Conservation (phyloP, 2,113 vertebrate species). For the Candoia aspera region DNA sequence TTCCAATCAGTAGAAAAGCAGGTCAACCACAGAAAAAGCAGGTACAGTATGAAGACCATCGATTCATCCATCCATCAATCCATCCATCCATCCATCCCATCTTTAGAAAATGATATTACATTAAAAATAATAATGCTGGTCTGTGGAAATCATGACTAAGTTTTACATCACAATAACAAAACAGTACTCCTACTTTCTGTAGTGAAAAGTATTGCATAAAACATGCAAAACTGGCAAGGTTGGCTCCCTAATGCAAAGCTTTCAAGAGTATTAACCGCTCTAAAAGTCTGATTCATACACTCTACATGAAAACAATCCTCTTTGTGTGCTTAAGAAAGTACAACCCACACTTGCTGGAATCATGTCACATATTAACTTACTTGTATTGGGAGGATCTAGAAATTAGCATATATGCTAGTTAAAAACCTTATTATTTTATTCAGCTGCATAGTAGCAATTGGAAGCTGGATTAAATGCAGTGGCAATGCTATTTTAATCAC, state of each 20-base stretch:
- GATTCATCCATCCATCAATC: not conserved
- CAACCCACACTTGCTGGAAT: not conserved
- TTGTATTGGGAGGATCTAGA: not conserved
- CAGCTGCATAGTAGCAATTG: not conserved
- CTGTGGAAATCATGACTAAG: conserved; percentile 28
- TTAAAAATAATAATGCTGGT: conserved; percentile 37
- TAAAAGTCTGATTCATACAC: not conserved
- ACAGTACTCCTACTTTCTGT: not conserved
- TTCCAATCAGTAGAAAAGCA: conserved; percentile 52
- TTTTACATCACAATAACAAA: conserved; percentile 24
- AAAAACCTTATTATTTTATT: not conserved
- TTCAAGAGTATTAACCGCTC: not conserved
- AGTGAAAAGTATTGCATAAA: conserved; percentile 11
- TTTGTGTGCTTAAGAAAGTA: not conserved
- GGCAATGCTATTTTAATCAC: not conserved
- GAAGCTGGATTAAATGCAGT: not conserved
- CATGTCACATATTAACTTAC: not conserved
- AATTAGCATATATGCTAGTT: not conserved
- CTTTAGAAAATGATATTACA: not conserved
- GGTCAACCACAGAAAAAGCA: conserved; percentile 44
- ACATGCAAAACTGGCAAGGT: not conserved
- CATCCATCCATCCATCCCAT: not conserved
- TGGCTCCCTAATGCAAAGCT: not conserved
- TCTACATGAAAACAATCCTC: not conserved
- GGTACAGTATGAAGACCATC: conserved; percentile 46